Base-by-base conservation (phyloP, 2,888 invertebrate species). In the Unio delphinus region DNA sequence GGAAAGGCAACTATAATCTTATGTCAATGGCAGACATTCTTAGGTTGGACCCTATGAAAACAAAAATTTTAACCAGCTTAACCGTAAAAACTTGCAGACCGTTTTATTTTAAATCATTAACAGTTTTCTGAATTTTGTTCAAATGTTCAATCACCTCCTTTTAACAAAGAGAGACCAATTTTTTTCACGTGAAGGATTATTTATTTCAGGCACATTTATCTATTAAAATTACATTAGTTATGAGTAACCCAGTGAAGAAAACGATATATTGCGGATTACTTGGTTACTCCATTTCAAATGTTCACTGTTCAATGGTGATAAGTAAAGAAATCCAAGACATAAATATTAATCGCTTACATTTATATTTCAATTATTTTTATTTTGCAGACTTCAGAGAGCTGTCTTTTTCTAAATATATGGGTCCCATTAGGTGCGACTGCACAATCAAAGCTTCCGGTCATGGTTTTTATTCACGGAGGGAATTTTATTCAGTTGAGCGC, bases 381-480 rank as follows among this genome's bases (percentile, higher is more conserved):
- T n/a, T 70, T 73, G 59, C 64, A 23, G 59, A 72, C 66, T 17
- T 80, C 80, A 1, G 95, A 95, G 89, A 95, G 95, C 88, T 95
- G 95, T 82, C 91, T 95, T 6, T 95, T 94, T 77, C 90, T 95
- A 2, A 95, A 95, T 83, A 91, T 93, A 0, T 93, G 92, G 87
- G 92, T 92, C 0, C 93, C 93, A 0, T 91, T 58, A n/a, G 55
- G n/a, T 26, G 67, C 73, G 59, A 71, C 23, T 17, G 15, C 64
- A 3, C n/a, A 63, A 15, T 59, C 61, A 17, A 61, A 54, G 18
- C 87, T 84, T 61, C 89, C 90, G 0, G 90, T 91, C 0, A 84
- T 90, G 82, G 83, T 90, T 4, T 91, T 88, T 76, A 87, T 91
- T 54, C 91, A 91, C 72, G 91, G 90, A 6, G 91, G 91, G 15